Evolutionary conservation across 2,888 invertebrate genomes (phyloP).

Genomic region (Eupithecia tripunctaria): DNA sequence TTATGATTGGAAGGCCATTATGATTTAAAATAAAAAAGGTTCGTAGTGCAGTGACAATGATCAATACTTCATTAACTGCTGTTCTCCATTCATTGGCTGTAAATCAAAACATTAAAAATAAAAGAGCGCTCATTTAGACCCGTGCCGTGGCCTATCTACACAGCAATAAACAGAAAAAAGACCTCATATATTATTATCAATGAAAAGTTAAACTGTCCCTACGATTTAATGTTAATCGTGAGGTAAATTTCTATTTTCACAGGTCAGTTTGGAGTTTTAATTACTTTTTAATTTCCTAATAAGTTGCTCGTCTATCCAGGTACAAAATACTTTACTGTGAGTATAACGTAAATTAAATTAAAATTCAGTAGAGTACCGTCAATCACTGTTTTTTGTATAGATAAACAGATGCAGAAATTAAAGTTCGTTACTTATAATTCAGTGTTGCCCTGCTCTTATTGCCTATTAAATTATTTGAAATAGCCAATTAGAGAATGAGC

Average conservation of each 20-base stretch:
- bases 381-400: not conserved
- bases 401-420: constrained; percentile 30
- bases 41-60: constrained; percentile 66
- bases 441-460: constrained; percentile 62
- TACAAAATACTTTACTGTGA: no score
- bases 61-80: constrained; percentile 75
- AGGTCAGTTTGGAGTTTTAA: not conserved
- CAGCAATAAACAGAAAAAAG: constrained; percentile 26
- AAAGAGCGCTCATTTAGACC: constrained; percentile 71
- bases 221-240: not conserved
- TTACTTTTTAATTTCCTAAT: no score
- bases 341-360: no score
- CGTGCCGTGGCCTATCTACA: constrained; percentile 58
- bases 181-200: not conserved
- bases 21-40: constrained; percentile 49
- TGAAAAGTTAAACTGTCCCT: not conserved
- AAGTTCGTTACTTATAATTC: constrained; percentile 45
- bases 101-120: constrained; percentile 74
- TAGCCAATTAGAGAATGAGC: constrained; percentile 69
- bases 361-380: not conserved
- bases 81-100: constrained; percentile 73
- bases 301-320: no score
- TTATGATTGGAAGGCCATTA: constrained; percentile 56
- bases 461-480: constrained; percentile 76
- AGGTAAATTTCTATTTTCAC: not conserved